phyloP scores from a whole-genome alignment of 2,888 invertebrate genomes.

The Abrostola tripartita region DNA sequence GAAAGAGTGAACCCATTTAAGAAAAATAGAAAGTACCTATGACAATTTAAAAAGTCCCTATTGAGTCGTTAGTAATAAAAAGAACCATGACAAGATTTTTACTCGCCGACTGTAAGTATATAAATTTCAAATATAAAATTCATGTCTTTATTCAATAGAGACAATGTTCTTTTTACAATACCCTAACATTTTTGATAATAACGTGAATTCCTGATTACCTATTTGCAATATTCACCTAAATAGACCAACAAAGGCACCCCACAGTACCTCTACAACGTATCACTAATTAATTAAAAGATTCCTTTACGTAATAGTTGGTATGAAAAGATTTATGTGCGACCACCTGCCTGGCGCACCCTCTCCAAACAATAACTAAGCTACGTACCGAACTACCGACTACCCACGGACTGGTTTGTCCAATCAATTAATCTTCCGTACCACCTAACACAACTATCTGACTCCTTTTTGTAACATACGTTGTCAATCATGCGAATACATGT shows the following conservation, averaged over 20 bases:
- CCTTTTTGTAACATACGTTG: neutral
- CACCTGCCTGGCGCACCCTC: constrained; percentile 47
- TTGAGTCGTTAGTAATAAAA: too few species aligned
- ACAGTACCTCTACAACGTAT: neutral
- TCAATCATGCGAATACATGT: too few species aligned
- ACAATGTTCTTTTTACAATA: too few species aligned
- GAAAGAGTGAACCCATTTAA: too few species aligned
- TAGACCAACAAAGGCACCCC: constrained; percentile 1
- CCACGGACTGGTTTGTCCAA: neutral
- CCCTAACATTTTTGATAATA: too few species aligned
- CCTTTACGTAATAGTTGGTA: constrained; percentile 57
- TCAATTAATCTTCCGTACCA: constrained; percentile 6
- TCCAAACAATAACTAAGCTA: constrained; percentile 5
- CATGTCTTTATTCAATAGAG: too few species aligned
- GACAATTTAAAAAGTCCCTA: too few species aligned
- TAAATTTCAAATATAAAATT: too few species aligned
- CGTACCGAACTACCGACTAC: neutral
- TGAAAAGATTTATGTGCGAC: constrained; percentile 58
- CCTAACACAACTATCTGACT: neutral
- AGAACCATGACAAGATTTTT: too few species aligned
- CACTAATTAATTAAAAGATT: constrained; percentile 60
- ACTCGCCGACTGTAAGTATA: too few species aligned
- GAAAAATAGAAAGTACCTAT: too few species aligned
- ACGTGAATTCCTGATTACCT: too few species aligned
- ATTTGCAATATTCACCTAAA: neutral